These are phyloP conservation scores for Eulemur mongoz DNA, from an alignment of 2,797 vertebrate genomes.

Conservation along the genomic window DNA sequence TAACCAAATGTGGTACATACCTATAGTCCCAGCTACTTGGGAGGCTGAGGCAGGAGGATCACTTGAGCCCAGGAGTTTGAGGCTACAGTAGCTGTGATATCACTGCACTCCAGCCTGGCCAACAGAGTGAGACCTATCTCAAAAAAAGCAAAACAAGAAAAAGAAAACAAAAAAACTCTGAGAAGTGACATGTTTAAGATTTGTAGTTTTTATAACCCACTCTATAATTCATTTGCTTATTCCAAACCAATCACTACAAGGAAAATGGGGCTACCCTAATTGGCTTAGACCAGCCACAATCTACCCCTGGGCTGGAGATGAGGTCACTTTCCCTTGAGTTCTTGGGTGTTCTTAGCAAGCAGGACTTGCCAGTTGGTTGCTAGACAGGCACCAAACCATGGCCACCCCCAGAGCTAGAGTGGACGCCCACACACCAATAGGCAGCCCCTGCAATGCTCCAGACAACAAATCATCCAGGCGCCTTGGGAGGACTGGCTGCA, in stretches of 20 bases:
- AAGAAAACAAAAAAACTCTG: background rate
- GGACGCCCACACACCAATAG: background rate
- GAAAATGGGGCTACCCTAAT: background rate
- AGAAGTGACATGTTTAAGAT: background rate
- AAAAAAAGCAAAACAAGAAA: background rate
- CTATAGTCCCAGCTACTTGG: background rate
- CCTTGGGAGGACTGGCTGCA: background rate
- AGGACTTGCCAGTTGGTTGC: background rate
- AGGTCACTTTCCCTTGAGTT: background rate
- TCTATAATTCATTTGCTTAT: background rate
- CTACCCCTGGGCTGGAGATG: background rate
- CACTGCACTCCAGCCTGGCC: background rate
- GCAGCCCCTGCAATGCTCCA: background rate
- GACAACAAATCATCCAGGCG: accelerated
- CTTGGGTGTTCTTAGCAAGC: background rate
- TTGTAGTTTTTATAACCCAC: background rate
- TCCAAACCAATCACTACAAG: background rate
- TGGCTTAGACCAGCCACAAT: background rate
- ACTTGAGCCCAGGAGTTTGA: background rate
- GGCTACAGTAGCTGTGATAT: background rate
- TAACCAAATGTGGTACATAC: background rate
- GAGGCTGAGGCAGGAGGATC: background rate
- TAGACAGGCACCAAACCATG: accelerated
- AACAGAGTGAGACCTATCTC: background rate
- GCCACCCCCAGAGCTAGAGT: background rate